Percentiles rank a stretch among this genome's conserved stretches.
Conservation (phyloP, 2,888 invertebrate species). For the Notodonta ziczac region DNA sequence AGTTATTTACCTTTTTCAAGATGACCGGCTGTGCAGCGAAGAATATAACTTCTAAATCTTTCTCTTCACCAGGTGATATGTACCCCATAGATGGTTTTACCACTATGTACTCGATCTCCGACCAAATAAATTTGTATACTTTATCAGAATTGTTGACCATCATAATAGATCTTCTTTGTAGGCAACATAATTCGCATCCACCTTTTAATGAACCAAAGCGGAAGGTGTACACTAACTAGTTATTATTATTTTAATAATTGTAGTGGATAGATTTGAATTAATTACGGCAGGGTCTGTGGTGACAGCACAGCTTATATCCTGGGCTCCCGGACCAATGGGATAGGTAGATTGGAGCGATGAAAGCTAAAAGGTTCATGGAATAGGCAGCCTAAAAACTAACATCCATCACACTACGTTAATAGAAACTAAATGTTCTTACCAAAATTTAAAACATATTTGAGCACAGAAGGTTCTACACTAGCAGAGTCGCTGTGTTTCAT, state of each 20-base stretch:
- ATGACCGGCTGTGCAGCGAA: slow-evolving; percentile 58
- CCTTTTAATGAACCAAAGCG: slow-evolving; percentile 41
- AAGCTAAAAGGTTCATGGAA: too few species aligned
- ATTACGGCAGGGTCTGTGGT: too few species aligned
- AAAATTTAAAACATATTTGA: slow-evolving; percentile 74
- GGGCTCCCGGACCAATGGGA: too few species aligned
- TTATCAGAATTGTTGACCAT: slow-evolving; percentile 79
- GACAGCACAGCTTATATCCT: too few species aligned
- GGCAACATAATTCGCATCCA: slow-evolving; percentile 67
- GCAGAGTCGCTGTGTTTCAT: slow-evolving; percentile 50
- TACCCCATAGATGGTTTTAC: slow-evolving; percentile 73
- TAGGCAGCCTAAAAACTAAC: too few species aligned
- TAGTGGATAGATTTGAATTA: too few species aligned
- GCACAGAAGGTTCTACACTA: slow-evolving; percentile 50
- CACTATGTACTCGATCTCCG: slow-evolving; percentile 56
- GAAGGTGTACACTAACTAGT: too few species aligned
- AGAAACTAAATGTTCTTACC: slow-evolving; percentile 44
- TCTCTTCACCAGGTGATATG: slow-evolving; percentile 78
- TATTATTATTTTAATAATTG: too few species aligned
- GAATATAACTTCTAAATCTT: slow-evolving; percentile 74
- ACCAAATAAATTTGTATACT: slow-evolving; percentile 74
- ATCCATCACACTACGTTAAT: too few species aligned
- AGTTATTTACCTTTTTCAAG: slow-evolving; percentile 55
- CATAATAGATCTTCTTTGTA: slow-evolving; percentile 65
- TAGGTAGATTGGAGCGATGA: too few species aligned